Conservation (phyloP, 2,888 invertebrate genomes). For the Leucania comma region DNA sequence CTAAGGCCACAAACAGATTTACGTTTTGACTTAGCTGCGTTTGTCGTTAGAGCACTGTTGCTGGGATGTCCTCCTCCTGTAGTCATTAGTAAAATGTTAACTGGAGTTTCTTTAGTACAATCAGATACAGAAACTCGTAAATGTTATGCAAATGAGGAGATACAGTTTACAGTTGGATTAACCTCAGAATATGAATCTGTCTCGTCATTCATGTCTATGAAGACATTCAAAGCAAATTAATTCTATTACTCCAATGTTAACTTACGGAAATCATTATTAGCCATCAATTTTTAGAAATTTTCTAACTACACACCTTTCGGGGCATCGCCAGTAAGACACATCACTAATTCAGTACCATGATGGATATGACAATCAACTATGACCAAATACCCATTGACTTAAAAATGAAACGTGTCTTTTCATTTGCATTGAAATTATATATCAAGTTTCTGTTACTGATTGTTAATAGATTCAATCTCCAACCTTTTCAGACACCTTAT, state of each 20-base stretch:
- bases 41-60: slow-evolving; percentile 85
- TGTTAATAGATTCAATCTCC: slow-evolving; percentile 7
- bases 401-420: not conserved
- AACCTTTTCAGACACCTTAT: slow-evolving; percentile 19
- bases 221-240: not conserved
- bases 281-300: not conserved
- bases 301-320: not conserved
- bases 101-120: slow-evolving; percentile 10
- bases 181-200: not conserved
- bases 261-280: not conserved
- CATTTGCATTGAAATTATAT: slow-evolving; percentile 2
- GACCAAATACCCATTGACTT: not conserved
- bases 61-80: slow-evolving; percentile 89
- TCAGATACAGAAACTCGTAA: slow-evolving; percentile 38
- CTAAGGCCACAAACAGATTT: slow-evolving; percentile 86
- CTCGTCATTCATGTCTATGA: not conserved
- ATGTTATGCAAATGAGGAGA: slow-evolving; percentile 23
- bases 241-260: not conserved
- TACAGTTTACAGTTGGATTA: too few species aligned
- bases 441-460: slow-evolving; percentile 3
- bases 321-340: too few species aligned
- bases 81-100: slow-evolving; percentile 63
- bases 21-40: slow-evolving; percentile 88
- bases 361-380: slow-evolving; percentile 2
- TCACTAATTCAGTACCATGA: not conserved